A percentile compares a stretch with the other conserved stretches of the same genome.
These are phyloP conservation scores for Gallinago media DNA, from an alignment of 2,113 vertebrate species.

Conservation along the genomic window DNA sequence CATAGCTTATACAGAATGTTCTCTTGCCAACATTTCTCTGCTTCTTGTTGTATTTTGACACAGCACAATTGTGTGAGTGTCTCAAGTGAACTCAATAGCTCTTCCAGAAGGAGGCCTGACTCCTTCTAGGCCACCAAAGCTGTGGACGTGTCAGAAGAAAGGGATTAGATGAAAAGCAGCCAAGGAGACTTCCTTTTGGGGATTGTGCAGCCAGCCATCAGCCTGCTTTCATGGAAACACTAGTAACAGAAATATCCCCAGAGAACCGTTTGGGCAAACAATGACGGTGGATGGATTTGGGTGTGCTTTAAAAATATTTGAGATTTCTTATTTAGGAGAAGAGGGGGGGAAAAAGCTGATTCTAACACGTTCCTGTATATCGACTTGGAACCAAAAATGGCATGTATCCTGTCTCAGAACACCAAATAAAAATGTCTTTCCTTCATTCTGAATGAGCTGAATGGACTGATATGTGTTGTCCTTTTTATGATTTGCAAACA, in stretches of 20 bases:
- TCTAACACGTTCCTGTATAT: not conserved
- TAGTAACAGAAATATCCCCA: not conserved
- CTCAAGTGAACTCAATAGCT: not conserved
- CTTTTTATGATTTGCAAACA: not conserved
- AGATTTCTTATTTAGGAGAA: not conserved
- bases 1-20: not conserved
- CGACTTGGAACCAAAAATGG: not conserved
- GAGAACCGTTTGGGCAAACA: not conserved
- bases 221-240: constrained; percentile 5
- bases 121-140: not conserved
- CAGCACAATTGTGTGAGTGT: fast-evolving
- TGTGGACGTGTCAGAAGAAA: not conserved
- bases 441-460: not conserved
- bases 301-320: not conserved
- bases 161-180: not conserved
- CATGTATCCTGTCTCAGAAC: not conserved
- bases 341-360: not conserved
- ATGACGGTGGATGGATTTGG: fast-evolving
- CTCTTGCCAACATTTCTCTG: not conserved
- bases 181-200: not conserved
- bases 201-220: not conserved
- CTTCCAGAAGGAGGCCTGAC: not conserved
- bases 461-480: not conserved
- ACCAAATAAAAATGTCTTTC: fast-evolving
- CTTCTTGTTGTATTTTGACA: constrained; percentile 3